Base-by-base conservation (phyloP, 2,888 invertebrate genomes). In the Dryadula phaetusa region DNA sequence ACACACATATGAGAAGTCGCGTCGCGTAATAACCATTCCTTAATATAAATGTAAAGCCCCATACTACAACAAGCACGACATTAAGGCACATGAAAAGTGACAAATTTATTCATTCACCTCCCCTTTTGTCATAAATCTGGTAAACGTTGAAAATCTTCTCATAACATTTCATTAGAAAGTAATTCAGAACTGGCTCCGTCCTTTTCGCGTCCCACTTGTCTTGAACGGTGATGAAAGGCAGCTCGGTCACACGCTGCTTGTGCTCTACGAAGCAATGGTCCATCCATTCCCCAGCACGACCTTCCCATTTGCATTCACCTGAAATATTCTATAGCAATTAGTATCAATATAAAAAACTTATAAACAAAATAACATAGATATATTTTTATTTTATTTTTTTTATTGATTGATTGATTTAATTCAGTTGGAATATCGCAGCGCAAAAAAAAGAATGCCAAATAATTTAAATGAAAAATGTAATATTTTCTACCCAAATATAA, bases 241-340 rank as follows among this genome's bases (percentile, higher is more conserved):
- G 80, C 63, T 93, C 93, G 1, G 92, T 85, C 66, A 94, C 93
- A 73, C 88, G 92, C 64, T 93, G 85, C 61, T 86, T 84, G 75
- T 94, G 94, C 14, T 91, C 84, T 32, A 76, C 67, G 75, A 94
- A 93, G 75, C 94, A 92, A 76, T 94, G 94, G 72, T 94, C 93
- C 86, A 94, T 93, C 94, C 94, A 94, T 63, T 94, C 93, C 2
- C 94, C 93, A 70, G 94, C 94, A 28, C 91, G 85, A 0, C 94
- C 94, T 75, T 92, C 88, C 94, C 94, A 94, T 52, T 82, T 79
- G 75, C 94, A 94, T 34, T 93, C 91, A 64, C 94, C 93, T 90
- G 76, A 34, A 73, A 72, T 18, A 32, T 47, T 52, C 28, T 16
- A 16, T 28, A 6, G 16, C 16, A 18, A 3, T 44, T 44, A 25